Evolutionary conservation across 2,797 vertebrate species (phyloP).

Genomic region (Antrozous pallidus): DNA sequence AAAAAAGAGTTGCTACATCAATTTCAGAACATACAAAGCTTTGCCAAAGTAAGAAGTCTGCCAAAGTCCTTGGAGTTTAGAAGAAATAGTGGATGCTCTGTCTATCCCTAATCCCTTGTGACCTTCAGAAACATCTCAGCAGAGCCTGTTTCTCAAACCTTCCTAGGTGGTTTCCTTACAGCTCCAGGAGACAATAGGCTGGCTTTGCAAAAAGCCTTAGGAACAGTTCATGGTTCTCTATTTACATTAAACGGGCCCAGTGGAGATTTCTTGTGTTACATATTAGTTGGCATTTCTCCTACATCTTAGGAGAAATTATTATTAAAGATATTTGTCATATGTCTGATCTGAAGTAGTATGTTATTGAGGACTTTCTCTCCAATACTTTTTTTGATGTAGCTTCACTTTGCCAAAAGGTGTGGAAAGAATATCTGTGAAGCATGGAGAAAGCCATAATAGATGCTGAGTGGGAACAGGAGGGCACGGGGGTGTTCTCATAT

Average conservation of each 20-base stretch:
- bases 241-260: background rate
- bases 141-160: background rate
- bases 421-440: background rate
- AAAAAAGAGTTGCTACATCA: background rate
- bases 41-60: slow-evolving; percentile 14
- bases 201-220: background rate
- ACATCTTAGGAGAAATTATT: background rate
- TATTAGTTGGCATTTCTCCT: background rate
- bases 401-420: slow-evolving; percentile 26
- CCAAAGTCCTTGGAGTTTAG: background rate
- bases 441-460: background rate
- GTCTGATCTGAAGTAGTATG: background rate
- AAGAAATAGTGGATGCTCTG: background rate
- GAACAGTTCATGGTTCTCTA: background rate
- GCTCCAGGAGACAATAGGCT: background rate
- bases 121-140: background rate
- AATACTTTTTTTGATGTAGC: background rate
- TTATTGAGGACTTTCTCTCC: background rate
- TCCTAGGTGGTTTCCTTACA: background rate
- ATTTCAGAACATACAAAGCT: slow-evolving; percentile 15
- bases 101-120: background rate
- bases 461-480: background rate
- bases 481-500: background rate
- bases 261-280: background rate
- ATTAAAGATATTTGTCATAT: background rate